Evolutionary conservation across 2,797 vertebrate species (phyloP), one percentile per base, ranked within the genome.

Genomic region (Neoniphon sammara): DNA sequence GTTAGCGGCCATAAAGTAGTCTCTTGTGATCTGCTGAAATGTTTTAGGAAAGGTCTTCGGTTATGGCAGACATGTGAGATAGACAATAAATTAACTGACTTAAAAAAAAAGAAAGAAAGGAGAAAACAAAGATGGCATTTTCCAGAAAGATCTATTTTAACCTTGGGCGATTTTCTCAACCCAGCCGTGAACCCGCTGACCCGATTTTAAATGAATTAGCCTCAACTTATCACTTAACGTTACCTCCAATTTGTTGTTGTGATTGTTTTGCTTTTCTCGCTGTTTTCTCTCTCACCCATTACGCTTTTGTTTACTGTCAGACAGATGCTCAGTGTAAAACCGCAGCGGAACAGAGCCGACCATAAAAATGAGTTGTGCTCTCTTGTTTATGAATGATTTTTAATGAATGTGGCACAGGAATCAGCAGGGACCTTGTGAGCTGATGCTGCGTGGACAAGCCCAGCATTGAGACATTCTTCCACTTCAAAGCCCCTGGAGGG

Each of bases 391-490:
- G 56, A 85, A 80, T 69, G 77, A 79, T 78, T 85, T 81, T 81
- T 30, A 39, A 74, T 66, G 59, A 80, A 66, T 9, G 2, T 75
- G 70, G 68, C 72, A 36, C 77, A 60, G 74, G 74, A 90, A 79
- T 83, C 90, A 89, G 87, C 86, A 81, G 84, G 86, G 72, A 69
- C 68, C 85, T 75, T 82, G 88, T 86, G 90, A 84, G 84, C 72
- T 81, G 88, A 82, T 80, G 88, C 87, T 82, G 85, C 34, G 60
- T 42, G 71, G 84, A 89, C 85, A 83, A 86, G 71, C 78, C 82
- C 85, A 58, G 73, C 88, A 89, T 88, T 91, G 76, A 92, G 86
- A 91, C 91, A 94, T 94, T 94, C 93, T 94, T 93, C 74, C 77
- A 91, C 92, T 92, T 93, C 89, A 92, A 92, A 93, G 89, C 76